Evolutionary conservation across 2,113 vertebrate genomes (phyloP).

Genomic region (Strigops habroptila): DNA sequence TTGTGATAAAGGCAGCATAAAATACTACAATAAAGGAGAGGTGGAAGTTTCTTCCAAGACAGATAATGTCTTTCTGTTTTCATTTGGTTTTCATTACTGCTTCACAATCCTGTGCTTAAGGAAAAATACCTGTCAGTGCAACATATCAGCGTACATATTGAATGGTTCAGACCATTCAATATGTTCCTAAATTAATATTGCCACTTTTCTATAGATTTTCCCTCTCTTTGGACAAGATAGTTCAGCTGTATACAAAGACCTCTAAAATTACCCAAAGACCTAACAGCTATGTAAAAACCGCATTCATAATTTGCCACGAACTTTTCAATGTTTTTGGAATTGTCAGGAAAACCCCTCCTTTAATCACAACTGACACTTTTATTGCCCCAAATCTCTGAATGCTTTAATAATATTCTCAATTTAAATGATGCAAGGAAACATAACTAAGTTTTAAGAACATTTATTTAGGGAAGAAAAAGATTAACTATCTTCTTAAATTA

Average conservation of each 20-base stretch:
- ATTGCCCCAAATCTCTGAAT: background rate
- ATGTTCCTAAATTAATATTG: background rate
- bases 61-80: background rate
- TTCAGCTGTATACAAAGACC: background rate
- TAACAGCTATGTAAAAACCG: background rate
- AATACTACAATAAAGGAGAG: background rate
- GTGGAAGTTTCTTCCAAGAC: background rate
- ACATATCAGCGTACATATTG: no score
- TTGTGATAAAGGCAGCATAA: background rate
- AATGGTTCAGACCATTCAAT: background rate
- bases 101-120: background rate
- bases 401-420: background rate
- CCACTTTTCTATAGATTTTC: background rate
- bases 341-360: background rate
- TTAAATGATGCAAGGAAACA: background rate
- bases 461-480: background rate
- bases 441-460: background rate
- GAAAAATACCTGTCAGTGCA: background rate
- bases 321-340: background rate
- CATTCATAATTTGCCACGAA: background rate
- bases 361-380: background rate
- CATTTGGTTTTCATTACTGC: background rate
- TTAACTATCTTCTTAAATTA: background rate
- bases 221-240: background rate
- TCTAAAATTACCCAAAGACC: background rate